Base-by-base conservation (phyloP, 2,113 vertebrate species). In the Halichoerus grypus region DNA sequence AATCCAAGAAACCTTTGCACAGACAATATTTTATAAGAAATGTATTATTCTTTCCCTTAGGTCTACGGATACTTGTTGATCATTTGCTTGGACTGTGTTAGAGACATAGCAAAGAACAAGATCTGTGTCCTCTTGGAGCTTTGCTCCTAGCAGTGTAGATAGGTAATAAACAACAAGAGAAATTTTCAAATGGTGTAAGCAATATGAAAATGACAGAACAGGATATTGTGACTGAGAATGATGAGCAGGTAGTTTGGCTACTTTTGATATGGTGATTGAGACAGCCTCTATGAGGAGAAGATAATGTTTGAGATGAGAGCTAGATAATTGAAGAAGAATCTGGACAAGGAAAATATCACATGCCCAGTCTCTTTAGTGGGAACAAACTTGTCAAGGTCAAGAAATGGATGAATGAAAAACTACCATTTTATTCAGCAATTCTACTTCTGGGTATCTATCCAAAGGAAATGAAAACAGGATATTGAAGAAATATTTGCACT, bases 1-100 rank as follows among this genome's bases (percentile, higher is more conserved):
- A 51, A 94, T 10, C 21, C 15, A 86, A 81, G 16, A 79, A 96
- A 67, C 0, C 36, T 24, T 53, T 59, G 15, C 69, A 53, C 0
- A 92, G 69, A 80, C 12, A 76, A 57, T 69, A 65, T 77, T 87
- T 86, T 72, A 96, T 63, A 36, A 69, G 63, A 55, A 95, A 77
- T 6, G 18, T 74, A 71, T 72, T 26, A 61, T 39, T 69, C 26
- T 36, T 87, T 90, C 14, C 55, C 59, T 49, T 71, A 89, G 3
- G 39, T 51, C 21, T 89, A 31, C 11, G 24, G 36, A 81, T 46
- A 95, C 15, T 46, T 83, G 24, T 0, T 85, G 26, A 72, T 69
- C 36, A 63, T 33, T 46, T 88, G 21, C 12, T 36, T 95, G 26
- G 26, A 81, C 2, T 71, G 1, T 81, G 42, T 80, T 39, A 39